Evolutionary conservation across 1,140 invertebrate species (phyloP).

Genomic region (Eufriesea mexicana): DNA sequence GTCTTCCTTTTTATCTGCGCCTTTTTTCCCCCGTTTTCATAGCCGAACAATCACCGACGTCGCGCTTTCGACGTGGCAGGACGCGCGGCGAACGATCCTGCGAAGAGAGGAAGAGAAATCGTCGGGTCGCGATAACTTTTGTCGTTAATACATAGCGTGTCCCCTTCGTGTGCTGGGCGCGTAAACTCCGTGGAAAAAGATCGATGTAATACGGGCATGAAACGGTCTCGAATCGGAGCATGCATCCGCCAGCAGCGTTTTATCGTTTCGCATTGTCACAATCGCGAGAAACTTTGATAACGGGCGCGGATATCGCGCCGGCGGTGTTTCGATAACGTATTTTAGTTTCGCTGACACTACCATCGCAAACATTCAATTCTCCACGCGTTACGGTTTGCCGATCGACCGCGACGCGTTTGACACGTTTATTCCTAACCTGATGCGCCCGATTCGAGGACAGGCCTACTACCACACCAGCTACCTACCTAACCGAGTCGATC

Average conservation of each 20-base stretch:
- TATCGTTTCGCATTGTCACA: conserved; percentile 58
- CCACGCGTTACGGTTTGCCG: conserved; percentile 30
- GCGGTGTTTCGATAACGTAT: conserved; percentile 29
- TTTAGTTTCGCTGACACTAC: conserved; percentile 33
- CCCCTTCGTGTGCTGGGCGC: neutral
- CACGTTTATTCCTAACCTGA: conserved; percentile 18
- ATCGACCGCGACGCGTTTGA: conserved; percentile 24
- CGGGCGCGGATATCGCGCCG: conserved; percentile 39
- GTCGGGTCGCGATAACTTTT: conserved; percentile 23
- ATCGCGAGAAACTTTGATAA: conserved; percentile 57
- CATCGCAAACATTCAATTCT: conserved; percentile 43
- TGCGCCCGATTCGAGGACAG: neutral
- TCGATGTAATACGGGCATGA: conserved; percentile 42
- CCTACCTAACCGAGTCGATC: neutral
- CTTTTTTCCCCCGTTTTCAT: neutral
- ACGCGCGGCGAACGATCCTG: neutral
- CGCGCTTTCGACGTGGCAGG: neutral
- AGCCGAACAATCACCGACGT: conserved; percentile 2
- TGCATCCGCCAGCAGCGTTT: conserved; percentile 48
- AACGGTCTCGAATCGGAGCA: conserved; percentile 52
- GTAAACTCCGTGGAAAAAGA: conserved; percentile 16
- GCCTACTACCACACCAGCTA: no score
- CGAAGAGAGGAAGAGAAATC: conserved; percentile 36
- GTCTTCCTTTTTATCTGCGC: neutral
- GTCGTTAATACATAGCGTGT: conserved; percentile 29